Conservation (phyloP, 1,140 invertebrate species). For the Camponotus floridanus region DNA sequence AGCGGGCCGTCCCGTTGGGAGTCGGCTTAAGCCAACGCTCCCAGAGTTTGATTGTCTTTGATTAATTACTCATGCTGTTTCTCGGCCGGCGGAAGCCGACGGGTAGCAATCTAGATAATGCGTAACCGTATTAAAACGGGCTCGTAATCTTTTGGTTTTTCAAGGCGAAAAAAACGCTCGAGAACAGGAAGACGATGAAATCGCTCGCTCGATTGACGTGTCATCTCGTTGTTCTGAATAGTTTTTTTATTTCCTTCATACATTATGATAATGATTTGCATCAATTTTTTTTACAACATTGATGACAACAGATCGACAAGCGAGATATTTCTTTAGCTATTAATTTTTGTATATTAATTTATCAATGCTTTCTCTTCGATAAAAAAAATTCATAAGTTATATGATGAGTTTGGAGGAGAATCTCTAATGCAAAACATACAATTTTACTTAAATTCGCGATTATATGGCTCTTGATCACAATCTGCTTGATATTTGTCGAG, state of each 20-base stretch:
- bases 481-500: slow-evolving; percentile 46
- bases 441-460: slow-evolving; percentile 3
- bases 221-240: not conserved
- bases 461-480: slow-evolving; percentile 9
- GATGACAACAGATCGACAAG: not conserved
- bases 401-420: not conserved
- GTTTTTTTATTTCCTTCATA: no score
- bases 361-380: no score
- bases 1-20: slow-evolving; percentile 79
- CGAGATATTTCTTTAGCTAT: not conserved
- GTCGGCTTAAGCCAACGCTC: slow-evolving; percentile 78
- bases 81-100: slow-evolving; percentile 80
- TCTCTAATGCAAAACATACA: not conserved
- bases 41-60: slow-evolving; percentile 86
- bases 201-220: not conserved
- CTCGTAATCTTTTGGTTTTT: slow-evolving; percentile 74
- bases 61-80: slow-evolving; percentile 84
- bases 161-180: slow-evolving; percentile 53
- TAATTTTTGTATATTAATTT: no score
- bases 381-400: not conserved
- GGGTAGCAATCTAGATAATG: slow-evolving; percentile 84
- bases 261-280: no score
- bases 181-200: not conserved
- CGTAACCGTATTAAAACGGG: slow-evolving; percentile 82
- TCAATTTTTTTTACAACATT: not conserved